Evolutionary conservation across 2,797 vertebrate genomes (phyloP), one percentile per base, ranked within the genome.

Genomic region (Remorina albescens): DNA sequence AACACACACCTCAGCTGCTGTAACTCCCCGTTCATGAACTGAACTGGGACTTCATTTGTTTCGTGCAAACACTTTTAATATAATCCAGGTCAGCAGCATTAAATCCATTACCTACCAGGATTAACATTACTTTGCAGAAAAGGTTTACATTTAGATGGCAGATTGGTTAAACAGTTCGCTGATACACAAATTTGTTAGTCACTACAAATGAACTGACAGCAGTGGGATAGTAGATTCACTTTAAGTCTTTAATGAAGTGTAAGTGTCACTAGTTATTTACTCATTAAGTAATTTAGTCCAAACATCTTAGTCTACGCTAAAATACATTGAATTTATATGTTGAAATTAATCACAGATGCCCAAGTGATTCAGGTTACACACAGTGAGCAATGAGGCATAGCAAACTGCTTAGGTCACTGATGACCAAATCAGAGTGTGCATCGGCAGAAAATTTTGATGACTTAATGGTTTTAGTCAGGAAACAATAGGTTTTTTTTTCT

Each of bases 1-100:
- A 59, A 37, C 67, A 56, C 51, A 23, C 32, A 25, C 12, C 58
- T 50, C n/a, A 39, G 60, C 26, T 16, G 34, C 61, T 49, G 11
- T 3, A 25, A 7, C 2, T 1, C 18, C 30, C 8, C 9, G 42
- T 7, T 53, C 12, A 25, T 44, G 13, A 21, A 12, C 13, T 51
- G 11, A 7, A 74, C 68, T 0, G 61, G 1, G 25, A 49, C 36
- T 69, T 49, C 5, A 39, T 18, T 37, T 37, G 11, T 37, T 37
- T 37, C 9, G 4, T 12, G 36, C 2, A 30, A 26, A 61, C 2
- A 18, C 34, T 42, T 42, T 19, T 7, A 2, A 19, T 44, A 44
- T 25, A 25, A 54, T 36, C 15, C 36, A 54, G 46, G n/a, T 32
- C 57, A 23, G 23, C 28, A 23, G 11, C 12, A 25, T 49, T 13